Percentiles rank a stretch among this genome's conserved stretches.
Conservation (phyloP, 2,797 vertebrate species). For the Esox masquinongy region DNA sequence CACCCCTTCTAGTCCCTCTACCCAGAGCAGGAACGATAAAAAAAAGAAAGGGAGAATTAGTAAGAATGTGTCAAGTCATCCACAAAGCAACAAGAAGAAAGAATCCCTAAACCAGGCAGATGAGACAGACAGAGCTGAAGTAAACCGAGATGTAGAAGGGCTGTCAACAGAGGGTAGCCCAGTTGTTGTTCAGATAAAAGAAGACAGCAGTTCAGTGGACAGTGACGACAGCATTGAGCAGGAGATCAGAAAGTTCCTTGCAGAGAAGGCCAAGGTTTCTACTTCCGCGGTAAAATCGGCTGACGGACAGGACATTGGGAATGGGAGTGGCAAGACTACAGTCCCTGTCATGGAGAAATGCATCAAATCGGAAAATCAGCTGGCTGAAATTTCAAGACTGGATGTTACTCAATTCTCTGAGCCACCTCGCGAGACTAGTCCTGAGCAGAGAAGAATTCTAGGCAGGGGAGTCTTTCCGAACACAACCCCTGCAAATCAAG, state of each 20-base stretch:
- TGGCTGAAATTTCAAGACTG: constrained; percentile 56
- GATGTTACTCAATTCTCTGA: constrained; percentile 24
- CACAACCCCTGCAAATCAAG: constrained; percentile 20
- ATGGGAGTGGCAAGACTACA: constrained; percentile 24
- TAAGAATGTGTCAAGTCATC: constrained; percentile 39
- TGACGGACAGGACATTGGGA: constrained; percentile 37
- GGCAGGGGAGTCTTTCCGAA: constrained; percentile 8
- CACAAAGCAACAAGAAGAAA: constrained; percentile 40
- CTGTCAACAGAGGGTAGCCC: neutral
- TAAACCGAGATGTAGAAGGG: constrained; percentile 23
- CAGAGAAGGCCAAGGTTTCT: constrained; percentile 89
- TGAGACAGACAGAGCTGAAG: constrained; percentile 35
- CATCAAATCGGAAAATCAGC: constrained; percentile 66
- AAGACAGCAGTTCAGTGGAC: constrained; percentile 89
- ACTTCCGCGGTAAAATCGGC: constrained; percentile 42
- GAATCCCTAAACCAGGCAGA: constrained; percentile 29
- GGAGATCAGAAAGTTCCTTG: constrained; percentile 90
- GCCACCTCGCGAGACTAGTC: constrained; percentile 14
- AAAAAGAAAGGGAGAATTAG: constrained; percentile 38
- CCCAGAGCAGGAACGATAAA: constrained; percentile 43
- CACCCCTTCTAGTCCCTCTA: neutral
- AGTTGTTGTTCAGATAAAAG: constrained; percentile 42
- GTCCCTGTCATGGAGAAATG: constrained; percentile 35
- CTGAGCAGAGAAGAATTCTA: constrained; percentile 18
- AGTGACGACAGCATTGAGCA: constrained; percentile 96